phyloP scores from a whole-genome alignment of 1,140 invertebrate species.

The Aphaenogaster ashmeadi region DNA sequence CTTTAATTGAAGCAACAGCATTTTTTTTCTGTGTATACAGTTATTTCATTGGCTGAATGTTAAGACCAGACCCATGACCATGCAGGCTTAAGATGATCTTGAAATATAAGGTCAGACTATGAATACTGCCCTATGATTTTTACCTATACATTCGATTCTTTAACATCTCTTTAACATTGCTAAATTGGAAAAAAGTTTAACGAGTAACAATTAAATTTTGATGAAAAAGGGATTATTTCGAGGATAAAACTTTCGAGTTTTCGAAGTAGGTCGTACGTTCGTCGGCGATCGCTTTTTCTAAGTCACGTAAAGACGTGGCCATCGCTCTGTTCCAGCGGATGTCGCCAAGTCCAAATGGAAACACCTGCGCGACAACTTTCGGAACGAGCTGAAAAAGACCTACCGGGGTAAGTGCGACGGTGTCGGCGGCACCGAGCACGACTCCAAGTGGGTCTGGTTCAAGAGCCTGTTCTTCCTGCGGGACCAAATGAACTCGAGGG shows the following conservation, averaged over 20 bases:
- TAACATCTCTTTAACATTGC: neutral
- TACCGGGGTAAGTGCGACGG: conserved; percentile 78
- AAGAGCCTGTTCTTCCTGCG: conserved; percentile 79
- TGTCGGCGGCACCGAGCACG: conserved; percentile 72
- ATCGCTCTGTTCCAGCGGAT: conserved; percentile 73
- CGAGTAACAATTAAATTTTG: neutral
- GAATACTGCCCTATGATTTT: neutral
- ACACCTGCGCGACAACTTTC: conserved; percentile 80
- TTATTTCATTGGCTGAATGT: no score
- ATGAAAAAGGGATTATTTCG: neutral
- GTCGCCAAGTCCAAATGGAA: conserved; percentile 82
- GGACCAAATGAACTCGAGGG: conserved; percentile 81
- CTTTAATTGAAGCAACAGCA: no score
- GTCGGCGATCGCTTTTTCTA: neutral
- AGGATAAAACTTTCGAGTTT: neutral
- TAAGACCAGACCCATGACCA: no score
- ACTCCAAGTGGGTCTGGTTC: conserved; percentile 83
- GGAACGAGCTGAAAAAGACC: conserved; percentile 80
- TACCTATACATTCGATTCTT: neutral
- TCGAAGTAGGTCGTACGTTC: neutral
- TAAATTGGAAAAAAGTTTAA: neutral
- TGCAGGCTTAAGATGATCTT: no score
- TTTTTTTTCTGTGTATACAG: no score
- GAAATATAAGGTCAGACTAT: no score
- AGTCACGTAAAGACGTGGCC: neutral